These are phyloP conservation scores for Psilanteris sp. DNA, from an alignment of 1,140 invertebrate species.

Conservation along the genomic window DNA sequence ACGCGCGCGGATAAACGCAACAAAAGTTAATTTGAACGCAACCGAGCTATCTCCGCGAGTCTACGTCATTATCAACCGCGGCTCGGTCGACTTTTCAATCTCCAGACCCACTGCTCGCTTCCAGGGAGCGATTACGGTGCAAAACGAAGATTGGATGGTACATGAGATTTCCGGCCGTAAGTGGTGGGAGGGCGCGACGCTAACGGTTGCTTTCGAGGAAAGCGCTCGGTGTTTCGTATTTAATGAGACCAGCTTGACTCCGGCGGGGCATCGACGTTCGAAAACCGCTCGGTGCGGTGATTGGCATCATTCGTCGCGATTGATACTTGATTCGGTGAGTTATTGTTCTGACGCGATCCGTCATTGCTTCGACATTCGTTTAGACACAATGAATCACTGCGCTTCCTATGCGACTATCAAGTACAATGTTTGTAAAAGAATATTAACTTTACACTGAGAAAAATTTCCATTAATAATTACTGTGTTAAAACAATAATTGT, in stretches of 20 bases:
- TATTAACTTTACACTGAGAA: too few relatives aligned
- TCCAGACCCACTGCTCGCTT: slow-evolving; percentile 62
- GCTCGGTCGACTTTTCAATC: slow-evolving; percentile 39
- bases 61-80: slow-evolving; percentile 35
- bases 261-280: neutral
- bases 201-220: slow-evolving; percentile 31
- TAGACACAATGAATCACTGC: too few relatives aligned
- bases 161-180: slow-evolving; percentile 38
- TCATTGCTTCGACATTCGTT: too few relatives aligned
- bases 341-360: too few relatives aligned
- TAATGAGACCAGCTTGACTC: slow-evolving; percentile 19
- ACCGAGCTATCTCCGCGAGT: slow-evolving; percentile 30
- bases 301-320: too few relatives aligned
- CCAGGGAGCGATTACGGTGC: slow-evolving; percentile 66
- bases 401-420: too few relatives aligned
- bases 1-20: slow-evolving; percentile 26
- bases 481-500: too few relatives aligned
- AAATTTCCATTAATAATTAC: too few relatives aligned
- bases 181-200: slow-evolving; percentile 37
- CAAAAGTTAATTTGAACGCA: slow-evolving; percentile 32
- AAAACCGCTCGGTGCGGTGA: too few relatives aligned
- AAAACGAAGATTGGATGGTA: slow-evolving; percentile 70
- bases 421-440: too few relatives aligned
- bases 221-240: slow-evolving; percentile 32
- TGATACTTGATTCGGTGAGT: too few relatives aligned